phyloP scores from a whole-genome alignment of 2,113 vertebrate genomes.

The Eudyptes chrysolophus region DNA sequence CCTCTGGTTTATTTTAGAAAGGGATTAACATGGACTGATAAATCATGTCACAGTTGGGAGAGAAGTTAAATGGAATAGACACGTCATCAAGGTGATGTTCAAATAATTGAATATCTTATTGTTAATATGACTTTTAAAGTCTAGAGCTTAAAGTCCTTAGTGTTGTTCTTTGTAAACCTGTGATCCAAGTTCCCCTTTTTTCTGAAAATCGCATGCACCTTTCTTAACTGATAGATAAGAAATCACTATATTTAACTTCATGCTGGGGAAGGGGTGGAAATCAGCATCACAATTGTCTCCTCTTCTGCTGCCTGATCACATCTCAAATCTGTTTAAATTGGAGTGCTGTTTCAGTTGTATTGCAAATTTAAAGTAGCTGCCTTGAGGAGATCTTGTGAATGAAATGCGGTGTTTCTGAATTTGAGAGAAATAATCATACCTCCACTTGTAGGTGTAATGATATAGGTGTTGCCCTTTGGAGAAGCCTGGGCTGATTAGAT shows the following conservation, averaged over 20 bases:
- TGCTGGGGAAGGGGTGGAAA: conserved; percentile 2
- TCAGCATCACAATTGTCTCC: not conserved
- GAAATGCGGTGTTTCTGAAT: not conserved
- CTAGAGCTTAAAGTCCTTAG: conserved; percentile 61
- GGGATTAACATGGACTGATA: not conserved
- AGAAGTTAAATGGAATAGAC: conserved; percentile 31
- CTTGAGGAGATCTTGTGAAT: not conserved
- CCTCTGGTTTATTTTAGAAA: conserved; percentile 42
- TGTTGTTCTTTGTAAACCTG: conserved; percentile 52
- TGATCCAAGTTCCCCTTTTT: conserved; percentile 14
- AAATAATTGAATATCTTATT: not conserved
- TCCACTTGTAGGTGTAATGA: not conserved
- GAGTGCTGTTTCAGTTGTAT: not conserved
- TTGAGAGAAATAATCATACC: not conserved
- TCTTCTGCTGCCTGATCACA: not conserved
- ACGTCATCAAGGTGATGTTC: not conserved
- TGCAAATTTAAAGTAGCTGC: not conserved
- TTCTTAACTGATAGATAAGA: not conserved
- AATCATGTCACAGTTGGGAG: not conserved
- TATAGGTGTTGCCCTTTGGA: not conserved
- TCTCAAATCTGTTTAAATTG: not conserved
- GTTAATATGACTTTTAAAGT: conserved; percentile 63
- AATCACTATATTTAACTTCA: not conserved
- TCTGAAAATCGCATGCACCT: conserved; percentile 46
- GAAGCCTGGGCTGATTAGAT: not conserved